Evolutionary conservation across 2,113 vertebrate species (phyloP), one percentile per base, ranked within the genome.

Genomic region (Ceratotherium simum): DNA sequence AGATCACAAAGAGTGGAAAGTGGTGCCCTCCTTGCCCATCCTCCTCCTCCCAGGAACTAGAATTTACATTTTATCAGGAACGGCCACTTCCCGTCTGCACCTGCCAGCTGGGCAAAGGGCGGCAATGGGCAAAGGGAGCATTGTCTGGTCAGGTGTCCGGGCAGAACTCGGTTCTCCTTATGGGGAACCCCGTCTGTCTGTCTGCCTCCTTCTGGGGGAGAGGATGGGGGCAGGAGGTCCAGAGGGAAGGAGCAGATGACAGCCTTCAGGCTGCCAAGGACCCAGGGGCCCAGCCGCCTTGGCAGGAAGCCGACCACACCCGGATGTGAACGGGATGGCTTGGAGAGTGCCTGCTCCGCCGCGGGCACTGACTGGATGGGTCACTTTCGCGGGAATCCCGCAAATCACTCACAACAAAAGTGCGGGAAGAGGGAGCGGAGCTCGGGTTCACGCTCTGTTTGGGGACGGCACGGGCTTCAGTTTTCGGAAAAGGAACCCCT

Each of bases 51-150:
- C 25, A 13, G 86, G 70, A 60, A 39, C 14, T 17, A 92, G 54
- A 96, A 92, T 94, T 90, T 87, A 90, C 91, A 78, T 82, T 56
- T 95, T 88, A 94, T 85, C 76, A 75, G 93, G 56, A 95, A n/a
- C 17, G 33, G 23, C 46, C 42, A 73, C 42, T 82, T 56, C 48
- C 83, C 27, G 46, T 31, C 21, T 31, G 31, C 36, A 58, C 82
- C 88, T 21, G 80, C 48, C 36, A 0, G 1, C 67, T 76, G 91
- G 89, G 76, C 93, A 72, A 75, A 80, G 90, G 60, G 81, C n/a
- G 73, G 76, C 83, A 33, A 9, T 60, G 90, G 76, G 90, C 62
- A 80, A 39, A 91, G 60, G 64, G 27, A 17, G 5, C 46, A 17
- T 48, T 36, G 90, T 81, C 67, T 33, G 46, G 23, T 21, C 80